Evolutionary conservation across 2,797 vertebrate species (phyloP).

Genomic region (Periparus ater): DNA sequence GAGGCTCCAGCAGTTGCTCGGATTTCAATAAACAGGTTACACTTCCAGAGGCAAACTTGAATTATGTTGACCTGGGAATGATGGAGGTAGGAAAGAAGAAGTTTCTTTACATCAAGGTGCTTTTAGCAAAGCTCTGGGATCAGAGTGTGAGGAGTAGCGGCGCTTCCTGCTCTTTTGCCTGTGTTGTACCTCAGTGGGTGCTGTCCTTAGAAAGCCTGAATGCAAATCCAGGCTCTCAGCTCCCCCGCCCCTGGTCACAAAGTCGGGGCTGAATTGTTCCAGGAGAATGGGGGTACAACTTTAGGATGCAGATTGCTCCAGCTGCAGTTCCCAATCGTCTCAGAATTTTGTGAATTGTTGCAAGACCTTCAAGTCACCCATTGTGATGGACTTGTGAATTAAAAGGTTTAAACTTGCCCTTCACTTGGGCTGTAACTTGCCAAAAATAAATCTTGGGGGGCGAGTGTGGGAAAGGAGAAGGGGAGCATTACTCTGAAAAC

Average conservation of each 20-base stretch:
- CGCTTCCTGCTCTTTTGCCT: background rate
- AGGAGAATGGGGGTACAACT: background rate
- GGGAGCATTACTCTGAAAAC: background rate
- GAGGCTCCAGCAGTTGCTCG: conserved; percentile 35
- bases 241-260: background rate
- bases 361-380: background rate
- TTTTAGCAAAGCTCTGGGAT: background rate
- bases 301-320: conserved; percentile 12
- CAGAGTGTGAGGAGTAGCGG: background rate
- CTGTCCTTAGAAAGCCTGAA: background rate
- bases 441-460: background rate
- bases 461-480: background rate
- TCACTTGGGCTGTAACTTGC: background rate
- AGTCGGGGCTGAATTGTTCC: background rate
- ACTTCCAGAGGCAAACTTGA: conserved; percentile 10
- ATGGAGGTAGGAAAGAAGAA: background rate
- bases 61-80: background rate
- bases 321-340: background rate
- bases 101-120: background rate
- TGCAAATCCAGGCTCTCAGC: background rate
- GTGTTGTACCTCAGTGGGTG: background rate
- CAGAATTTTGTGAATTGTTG: background rate
- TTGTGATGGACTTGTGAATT: background rate
- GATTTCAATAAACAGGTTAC: conserved; percentile 63
- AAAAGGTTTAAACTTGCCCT: conserved; percentile 27